Base-by-base conservation (phyloP, 1,140 invertebrate genomes). In the Pseudachorutes palmiensis region DNA sequence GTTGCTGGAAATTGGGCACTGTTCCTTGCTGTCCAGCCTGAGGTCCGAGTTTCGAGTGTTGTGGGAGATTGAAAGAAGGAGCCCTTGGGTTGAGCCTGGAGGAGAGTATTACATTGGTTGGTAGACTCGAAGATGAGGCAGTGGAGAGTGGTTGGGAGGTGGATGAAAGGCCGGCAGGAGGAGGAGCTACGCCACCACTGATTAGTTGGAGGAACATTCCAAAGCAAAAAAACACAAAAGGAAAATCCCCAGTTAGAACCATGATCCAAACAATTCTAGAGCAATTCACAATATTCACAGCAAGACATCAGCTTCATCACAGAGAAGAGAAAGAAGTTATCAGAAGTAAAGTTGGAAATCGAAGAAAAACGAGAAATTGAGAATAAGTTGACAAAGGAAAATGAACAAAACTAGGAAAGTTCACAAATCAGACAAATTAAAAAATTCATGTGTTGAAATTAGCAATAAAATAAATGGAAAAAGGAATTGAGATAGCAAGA, bases 11-110 rank as follows among this genome's bases (percentile, higher is more conserved):
- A 22, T 30, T 19, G 22, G 63, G 64, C 48, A 59, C 41, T 48
- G 63, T 32, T 16, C 41, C n/a, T 51, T 62, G 36, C 36, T n/a
- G n/a, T n/a, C n/a, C n/a, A n/a, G 36, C 19, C 64, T 24, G 30
- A n/a, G 60, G 28, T 62, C 24, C 62, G 3, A 26, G 30, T 49
- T 66, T 45, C 58, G 68, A 48, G 45, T 67, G 69, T 41, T 63
- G 65, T 24, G 76, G 78, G 51, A 80, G 76, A 67, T 82, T 82
- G 76, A 93, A 94, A 78, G 92, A 90, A 1, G 90, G 90, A 24
- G 91, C 91, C 74, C 91, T 86, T 1, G 91, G 91, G 80, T 94
- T 94, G 60, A 94, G 81, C 60, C 89, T 83, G 36, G 89, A 92
- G 67, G 80, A 78, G 31, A 82, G 78, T 60, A 78, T 76, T n/a